Evolutionary conservation across 2,888 invertebrate genomes (phyloP), one percentile per base, ranked within the genome.

Genomic region (Sisyra terminalis): DNA sequence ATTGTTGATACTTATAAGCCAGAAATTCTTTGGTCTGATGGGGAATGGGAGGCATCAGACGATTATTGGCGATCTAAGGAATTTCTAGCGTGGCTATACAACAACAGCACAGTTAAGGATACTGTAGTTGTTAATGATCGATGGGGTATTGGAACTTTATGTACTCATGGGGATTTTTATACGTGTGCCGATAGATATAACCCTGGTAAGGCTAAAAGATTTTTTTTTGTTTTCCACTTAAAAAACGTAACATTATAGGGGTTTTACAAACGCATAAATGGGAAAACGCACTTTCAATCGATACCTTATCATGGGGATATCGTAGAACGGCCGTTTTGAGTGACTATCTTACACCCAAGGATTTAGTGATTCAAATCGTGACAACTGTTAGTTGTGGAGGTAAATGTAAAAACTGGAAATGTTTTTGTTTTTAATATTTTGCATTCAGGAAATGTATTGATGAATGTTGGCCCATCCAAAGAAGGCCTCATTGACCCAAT

Each of bases 281-380:
- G 92, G 96, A 96, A 62, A 94, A 94, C 59, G 85, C 85, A 15
- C 83, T 94, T 71, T 90, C 94, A 0, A 66, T 97, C 34, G 96
- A 97, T 55, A 73, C 69, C 49, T 54, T 65, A 13, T 89, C 92
- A 0, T 93, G 90, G 90, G 92, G 92, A 0, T 88, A 75, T 56
- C 66, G 87, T 35, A 71, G 83, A 49, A 76, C 85, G 53, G 77
- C 85, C 11, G 59, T 63, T 2, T 51, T 87, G 0, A 55, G 64
- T 5, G 80, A 88, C 51, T 79, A 79, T 50, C 59, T 83, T 47
- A 76, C 73, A 1, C 66, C 71, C 2, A 58, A 72, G 24, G 77
- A 87, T 47, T 61, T 96, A 2, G 64, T 90, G 0, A 63, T 65
- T 49, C 72, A 78, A 55, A 59, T 90, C n/a, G 77, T 77, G 0